Evolutionary conservation across 2,113 vertebrate species (phyloP), one percentile per base, ranked within the genome.

Genomic region (Trochalopteron elliotii): DNA sequence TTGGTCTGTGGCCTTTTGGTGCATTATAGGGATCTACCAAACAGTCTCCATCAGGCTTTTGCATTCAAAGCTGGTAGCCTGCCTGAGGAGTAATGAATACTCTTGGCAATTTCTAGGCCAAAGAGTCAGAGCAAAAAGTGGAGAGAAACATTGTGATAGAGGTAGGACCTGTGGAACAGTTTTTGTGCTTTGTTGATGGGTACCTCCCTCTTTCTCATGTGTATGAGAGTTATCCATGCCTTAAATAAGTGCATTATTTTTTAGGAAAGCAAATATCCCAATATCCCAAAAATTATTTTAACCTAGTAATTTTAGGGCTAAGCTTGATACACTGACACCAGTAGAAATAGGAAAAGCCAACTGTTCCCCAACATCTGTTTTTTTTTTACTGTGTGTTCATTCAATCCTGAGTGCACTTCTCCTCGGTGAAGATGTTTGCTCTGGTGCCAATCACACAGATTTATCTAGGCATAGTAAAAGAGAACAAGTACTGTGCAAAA

Each of bases 361-460:
- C 45, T 55, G 77, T 80, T 72, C 22, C 16, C 33, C 20, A 5
- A 0, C 59, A 42, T 60, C 55, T 11, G 3, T 10, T 47, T 53
- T 64, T 71, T 61, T 65, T n/a, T 17, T 24, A 6, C 24, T 49
- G 24, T 21, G 9, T 28, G 6, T 24, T 25, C 22, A 8, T 31
- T 92, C 50, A 55, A 50, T 88, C 47, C 33, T 31, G 39, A 68
- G 50, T 7, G 18, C 22, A 12, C 23, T 1, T 70, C 57, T 74
- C 64, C 24, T 60, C 0, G 0, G 11, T 37, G 35, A 83, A 69
- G 39, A n/a, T 31, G 10, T 17, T 78, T 76, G 22, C 45, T 77
- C 47, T 47, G 10, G 10, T 69, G 72, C 47, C 15, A 49, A 39
- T 60, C 42, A 12, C 1, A 1, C 22, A 44, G 40, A 44, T 22